phyloP scores from a whole-genome alignment of 2,888 invertebrate species.

The Oasisia sp. region DNA sequence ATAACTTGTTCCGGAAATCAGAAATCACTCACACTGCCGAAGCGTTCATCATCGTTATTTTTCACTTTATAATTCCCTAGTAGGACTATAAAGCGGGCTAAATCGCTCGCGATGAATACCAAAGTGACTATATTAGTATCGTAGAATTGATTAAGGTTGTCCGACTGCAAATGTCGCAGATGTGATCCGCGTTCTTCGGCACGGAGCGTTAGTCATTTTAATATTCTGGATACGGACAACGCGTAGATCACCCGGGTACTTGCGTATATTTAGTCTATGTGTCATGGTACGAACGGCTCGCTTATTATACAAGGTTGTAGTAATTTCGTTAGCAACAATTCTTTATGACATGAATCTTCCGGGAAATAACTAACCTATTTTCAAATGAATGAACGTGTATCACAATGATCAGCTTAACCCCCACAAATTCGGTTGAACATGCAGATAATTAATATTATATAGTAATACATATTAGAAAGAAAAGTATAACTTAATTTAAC shows the following conservation, averaged over 20 bases:
- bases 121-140: slow-evolving; percentile 1
- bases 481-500: not conserved
- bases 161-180: not conserved
- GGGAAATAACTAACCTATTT: no score
- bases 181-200: not conserved
- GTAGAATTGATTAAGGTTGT: not conserved
- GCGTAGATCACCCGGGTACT: not conserved
- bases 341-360: no score
- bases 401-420: no score
- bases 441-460: not conserved
- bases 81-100: slow-evolving; percentile 6
- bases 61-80: not conserved
- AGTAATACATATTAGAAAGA: not conserved
- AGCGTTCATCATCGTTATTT: slow-evolving; percentile 6
- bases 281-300: no score
- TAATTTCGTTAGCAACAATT: no score
- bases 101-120: not conserved
- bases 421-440: no score
- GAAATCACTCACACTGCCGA: slow-evolving; percentile 1
- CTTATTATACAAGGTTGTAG: no score
- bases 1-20: not conserved
- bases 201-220: not conserved
- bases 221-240: not conserved
- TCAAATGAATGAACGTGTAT: no score
- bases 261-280: not conserved